Evolutionary conservation across 37 sponge, comb jelly and placozoan genomes (phyloP).

Genomic region (Beroe ovata): DNA sequence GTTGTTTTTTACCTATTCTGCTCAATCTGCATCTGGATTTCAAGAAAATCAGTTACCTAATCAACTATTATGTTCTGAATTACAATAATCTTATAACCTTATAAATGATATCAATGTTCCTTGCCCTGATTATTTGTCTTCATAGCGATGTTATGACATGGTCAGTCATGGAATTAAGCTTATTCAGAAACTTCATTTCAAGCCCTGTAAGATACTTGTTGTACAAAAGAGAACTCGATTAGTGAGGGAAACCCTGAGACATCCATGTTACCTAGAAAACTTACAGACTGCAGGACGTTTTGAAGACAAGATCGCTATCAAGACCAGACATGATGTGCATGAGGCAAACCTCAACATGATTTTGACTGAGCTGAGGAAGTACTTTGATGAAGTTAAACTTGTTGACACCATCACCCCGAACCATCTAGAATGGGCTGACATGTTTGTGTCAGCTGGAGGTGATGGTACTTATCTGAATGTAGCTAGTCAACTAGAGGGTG

Average conservation of each 20-base stretch:
- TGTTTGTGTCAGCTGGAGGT: slow-evolving; percentile 61
- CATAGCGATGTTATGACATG: not conserved
- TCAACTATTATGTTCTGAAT: too few relatives aligned
- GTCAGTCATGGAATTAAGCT: slow-evolving; percentile 30
- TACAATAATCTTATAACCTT: too few relatives aligned
- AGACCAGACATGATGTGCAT: slow-evolving; percentile 37
- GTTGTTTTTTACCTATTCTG: too few relatives aligned
- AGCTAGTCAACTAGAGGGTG: slow-evolving; percentile 55
- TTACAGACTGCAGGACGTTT: not conserved
- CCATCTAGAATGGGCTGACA: slow-evolving; percentile 12
- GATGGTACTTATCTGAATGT: slow-evolving; percentile 56
- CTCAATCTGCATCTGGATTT: too few relatives aligned
- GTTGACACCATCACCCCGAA: slow-evolving; percentile 4
- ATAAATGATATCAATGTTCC: too few relatives aligned
- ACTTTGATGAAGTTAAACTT: slow-evolving; percentile 19
- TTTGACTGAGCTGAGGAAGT: not conserved
- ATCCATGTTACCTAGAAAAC: slow-evolving; percentile 50
- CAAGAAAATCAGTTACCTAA: too few relatives aligned
- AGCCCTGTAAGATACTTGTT: slow-evolving; percentile 1
- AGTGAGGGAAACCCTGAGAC: slow-evolving; percentile 33
- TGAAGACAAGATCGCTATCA: slow-evolving; percentile 20
- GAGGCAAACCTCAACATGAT: slow-evolving; percentile 17
- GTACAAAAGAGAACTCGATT: slow-evolving; percentile 66
- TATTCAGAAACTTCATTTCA: not conserved
- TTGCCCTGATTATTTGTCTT: too few relatives aligned